Evolutionary conservation across 2,113 vertebrate genomes (phyloP).

Genomic region (Sebastes fasciatus): DNA sequence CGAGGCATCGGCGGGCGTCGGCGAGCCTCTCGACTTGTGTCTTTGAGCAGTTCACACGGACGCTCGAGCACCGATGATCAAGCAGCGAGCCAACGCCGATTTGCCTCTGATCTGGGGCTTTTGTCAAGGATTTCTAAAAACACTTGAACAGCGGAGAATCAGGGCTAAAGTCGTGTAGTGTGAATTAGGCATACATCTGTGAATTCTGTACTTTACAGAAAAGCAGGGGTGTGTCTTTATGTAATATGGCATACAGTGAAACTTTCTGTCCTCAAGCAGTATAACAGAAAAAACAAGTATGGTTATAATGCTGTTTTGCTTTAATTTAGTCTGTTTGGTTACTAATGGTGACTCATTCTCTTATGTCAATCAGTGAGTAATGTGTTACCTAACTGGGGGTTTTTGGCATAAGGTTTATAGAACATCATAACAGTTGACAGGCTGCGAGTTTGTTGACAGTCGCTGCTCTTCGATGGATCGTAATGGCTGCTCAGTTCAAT

Average conservation of each 20-base stretch:
- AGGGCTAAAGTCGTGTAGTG: no score
- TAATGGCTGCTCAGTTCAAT: slow-evolving; percentile 22
- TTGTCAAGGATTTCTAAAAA: no score
- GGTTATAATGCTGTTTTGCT: not conserved
- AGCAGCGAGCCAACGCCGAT: no score
- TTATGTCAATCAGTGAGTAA: slow-evolving; percentile 27
- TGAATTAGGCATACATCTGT: no score
- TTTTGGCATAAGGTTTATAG: slow-evolving; percentile 22
- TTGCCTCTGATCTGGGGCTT: no score
- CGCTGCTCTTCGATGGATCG: not conserved
- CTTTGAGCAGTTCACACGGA: no score
- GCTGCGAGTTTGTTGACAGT: slow-evolving; percentile 13
- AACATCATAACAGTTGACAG: slow-evolving; percentile 14
- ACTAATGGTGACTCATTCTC: slow-evolving; percentile 21
- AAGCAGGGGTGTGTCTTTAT: not conserved
- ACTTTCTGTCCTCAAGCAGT: not conserved
- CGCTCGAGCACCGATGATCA: no score
- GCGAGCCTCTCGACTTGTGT: no score
- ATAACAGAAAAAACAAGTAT: not conserved
- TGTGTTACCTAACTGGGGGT: slow-evolving; percentile 39
- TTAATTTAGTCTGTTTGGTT: not conserved
- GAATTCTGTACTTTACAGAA: not conserved
- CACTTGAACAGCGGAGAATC: no score
- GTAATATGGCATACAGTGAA: not conserved
- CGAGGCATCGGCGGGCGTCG: no score